phyloP scores from a whole-genome alignment of 1,140 invertebrate species.

The Drosophila kanapiae region DNA sequence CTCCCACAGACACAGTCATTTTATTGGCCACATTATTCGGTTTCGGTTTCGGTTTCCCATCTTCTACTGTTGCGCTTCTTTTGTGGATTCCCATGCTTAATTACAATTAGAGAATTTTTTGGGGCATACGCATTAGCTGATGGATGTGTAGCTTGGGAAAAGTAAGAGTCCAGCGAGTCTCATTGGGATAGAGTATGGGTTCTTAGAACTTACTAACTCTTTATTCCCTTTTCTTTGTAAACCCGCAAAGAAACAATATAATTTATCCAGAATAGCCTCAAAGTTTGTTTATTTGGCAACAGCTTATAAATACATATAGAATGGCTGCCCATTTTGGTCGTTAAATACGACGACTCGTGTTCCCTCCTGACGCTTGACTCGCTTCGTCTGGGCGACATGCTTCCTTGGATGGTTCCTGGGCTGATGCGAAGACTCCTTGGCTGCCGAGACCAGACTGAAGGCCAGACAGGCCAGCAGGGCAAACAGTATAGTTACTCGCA shows the following conservation, averaged over 20 bases:
- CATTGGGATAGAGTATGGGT: not conserved
- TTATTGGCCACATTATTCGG: conserved; percentile 63
- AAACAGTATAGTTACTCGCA: conserved; percentile 48
- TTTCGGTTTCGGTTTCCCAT: conserved; percentile 30
- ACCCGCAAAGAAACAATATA: not conserved
- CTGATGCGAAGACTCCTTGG: not conserved
- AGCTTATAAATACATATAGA: not conserved
- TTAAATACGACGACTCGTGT: too few relatives aligned
- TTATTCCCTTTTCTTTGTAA: not conserved
- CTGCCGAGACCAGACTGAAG: conserved; percentile 13
- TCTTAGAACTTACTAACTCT: too few relatives aligned
- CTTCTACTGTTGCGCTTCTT: conserved; percentile 11
- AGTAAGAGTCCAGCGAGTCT: conserved; percentile 32
- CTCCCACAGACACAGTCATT: conserved; percentile 41
- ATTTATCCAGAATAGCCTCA: not conserved
- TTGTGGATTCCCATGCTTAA: conserved; percentile 74
- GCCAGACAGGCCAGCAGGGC: conserved; percentile 35
- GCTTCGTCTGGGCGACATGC: conserved; percentile 11
- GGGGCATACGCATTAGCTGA: conserved; percentile 56
- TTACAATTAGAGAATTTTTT: conserved; percentile 70
- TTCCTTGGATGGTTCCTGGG: conserved; percentile 9
- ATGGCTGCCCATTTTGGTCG: not conserved
- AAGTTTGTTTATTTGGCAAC: not conserved
- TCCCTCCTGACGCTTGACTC: conserved; percentile 46
- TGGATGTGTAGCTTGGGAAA: conserved; percentile 25